These are phyloP conservation scores for Philotrypesis tridentata DNA, from an alignment of 1,140 invertebrate species.

Conservation along the genomic window DNA sequence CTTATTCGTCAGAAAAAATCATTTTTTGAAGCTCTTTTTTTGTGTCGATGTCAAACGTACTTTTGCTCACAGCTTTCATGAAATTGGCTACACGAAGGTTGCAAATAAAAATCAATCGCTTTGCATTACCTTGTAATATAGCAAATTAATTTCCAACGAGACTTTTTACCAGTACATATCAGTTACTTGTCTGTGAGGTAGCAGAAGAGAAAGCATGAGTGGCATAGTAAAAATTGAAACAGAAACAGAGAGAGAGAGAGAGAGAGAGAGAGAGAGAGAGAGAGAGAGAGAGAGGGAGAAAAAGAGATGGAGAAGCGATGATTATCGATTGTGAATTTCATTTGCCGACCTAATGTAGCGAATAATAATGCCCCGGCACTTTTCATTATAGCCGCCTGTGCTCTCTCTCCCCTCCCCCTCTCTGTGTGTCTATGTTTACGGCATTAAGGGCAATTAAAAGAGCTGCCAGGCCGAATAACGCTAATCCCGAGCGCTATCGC, in stretches of 20 bases:
- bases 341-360: slow-evolving; percentile 71
- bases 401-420: not conserved
- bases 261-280: not conserved
- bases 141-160: too few relatives aligned
- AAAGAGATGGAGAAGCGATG: too few relatives aligned
- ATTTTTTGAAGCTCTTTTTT: too few relatives aligned
- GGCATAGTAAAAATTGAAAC: not conserved
- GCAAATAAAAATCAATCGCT: too few relatives aligned
- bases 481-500: slow-evolving; percentile 65
- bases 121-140: too few relatives aligned
- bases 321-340: slow-evolving; percentile 71
- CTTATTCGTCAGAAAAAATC: too few relatives aligned
- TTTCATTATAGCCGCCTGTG: slow-evolving; percentile 65
- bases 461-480: slow-evolving; percentile 56
- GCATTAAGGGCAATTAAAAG: slow-evolving; percentile 71
- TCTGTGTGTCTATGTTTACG: slow-evolving; percentile 58
- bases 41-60: too few relatives aligned
- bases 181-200: too few relatives aligned
- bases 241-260: not conserved
- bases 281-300: slow-evolving; percentile 48
- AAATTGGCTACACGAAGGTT: too few relatives aligned
- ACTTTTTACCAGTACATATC: too few relatives aligned
- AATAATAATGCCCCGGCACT: slow-evolving; percentile 70
- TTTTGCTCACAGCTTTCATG: too few relatives aligned
- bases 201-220: too few relatives aligned